Percentiles rank a stretch among this genome's conserved stretches.
Conservation (phyloP, 2,888 invertebrate genomes). For the Plagiodera versicolora region DNA sequence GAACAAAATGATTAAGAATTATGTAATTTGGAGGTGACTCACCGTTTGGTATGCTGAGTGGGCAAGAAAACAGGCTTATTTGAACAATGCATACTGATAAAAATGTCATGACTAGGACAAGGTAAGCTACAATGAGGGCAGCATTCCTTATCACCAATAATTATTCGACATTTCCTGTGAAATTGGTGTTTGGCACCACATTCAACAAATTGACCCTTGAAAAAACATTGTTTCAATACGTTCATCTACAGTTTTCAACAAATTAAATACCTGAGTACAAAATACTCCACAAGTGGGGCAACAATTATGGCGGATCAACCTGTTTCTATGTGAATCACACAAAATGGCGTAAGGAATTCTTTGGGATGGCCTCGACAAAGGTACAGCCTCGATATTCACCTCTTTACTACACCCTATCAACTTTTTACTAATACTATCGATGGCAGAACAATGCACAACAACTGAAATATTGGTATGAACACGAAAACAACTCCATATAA, state of each 20-base stretch:
- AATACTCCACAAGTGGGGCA: slow-evolving; percentile 89
- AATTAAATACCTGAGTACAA: slow-evolving; percentile 73
- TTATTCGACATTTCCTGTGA: slow-evolving; percentile 71
- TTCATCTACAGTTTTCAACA: background rate
- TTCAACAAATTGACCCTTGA: slow-evolving; percentile 79
- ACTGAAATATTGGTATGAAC: no score
- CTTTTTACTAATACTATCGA: slow-evolving; percentile 73
- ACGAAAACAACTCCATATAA: no score
- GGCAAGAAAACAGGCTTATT: slow-evolving; percentile 66
- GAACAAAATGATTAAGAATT: no score
- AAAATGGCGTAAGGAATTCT: slow-evolving; percentile 78
- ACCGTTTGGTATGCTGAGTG: slow-evolving; percentile 55
- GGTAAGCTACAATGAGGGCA: slow-evolving; percentile 77
- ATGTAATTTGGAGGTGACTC: no score
- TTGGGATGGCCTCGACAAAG: slow-evolving; percentile 70
- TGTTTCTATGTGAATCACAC: slow-evolving; percentile 76
- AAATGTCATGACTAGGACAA: slow-evolving; percentile 61
- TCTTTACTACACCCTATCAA: slow-evolving; percentile 81
- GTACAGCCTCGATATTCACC: slow-evolving; percentile 59
- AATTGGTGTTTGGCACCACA: slow-evolving; percentile 80
- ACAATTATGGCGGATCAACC: slow-evolving; percentile 80
- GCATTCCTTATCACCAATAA: slow-evolving; percentile 51
- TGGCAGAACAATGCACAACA: slow-evolving; percentile 71
- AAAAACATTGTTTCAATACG: slow-evolving; percentile 13
- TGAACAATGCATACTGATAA: slow-evolving; percentile 65